phyloP scores from a whole-genome alignment of 1,140 invertebrate genomes.

The Drosophila ananassae region DNA sequence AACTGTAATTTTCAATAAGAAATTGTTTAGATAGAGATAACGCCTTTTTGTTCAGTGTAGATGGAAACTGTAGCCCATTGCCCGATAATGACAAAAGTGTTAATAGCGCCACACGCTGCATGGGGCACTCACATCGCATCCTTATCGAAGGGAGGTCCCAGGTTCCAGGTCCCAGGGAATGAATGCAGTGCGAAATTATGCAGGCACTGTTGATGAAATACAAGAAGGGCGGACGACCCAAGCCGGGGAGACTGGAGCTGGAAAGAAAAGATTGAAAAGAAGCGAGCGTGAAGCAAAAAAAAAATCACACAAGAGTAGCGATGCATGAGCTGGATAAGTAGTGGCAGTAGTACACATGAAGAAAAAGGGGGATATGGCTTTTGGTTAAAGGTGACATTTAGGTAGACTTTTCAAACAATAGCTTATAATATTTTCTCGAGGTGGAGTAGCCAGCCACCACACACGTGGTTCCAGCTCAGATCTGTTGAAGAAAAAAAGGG shows the following conservation, averaged over 20 bases:
- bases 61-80: slow-evolving; percentile 12
- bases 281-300: slow-evolving; percentile 9
- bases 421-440: not conserved
- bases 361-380: not conserved
- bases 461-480: slow-evolving; percentile 12
- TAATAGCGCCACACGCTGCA: slow-evolving; percentile 76
- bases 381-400: too few relatives aligned
- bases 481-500: slow-evolving; percentile 14
- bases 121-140: slow-evolving; percentile 39
- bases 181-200: slow-evolving; percentile 71
- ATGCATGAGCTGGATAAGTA: slow-evolving; percentile 42
- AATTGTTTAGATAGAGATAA: too few relatives aligned
- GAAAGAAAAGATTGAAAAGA: slow-evolving; percentile 52
- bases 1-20: too few relatives aligned
- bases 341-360: not conserved
- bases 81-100: slow-evolving; percentile 80
- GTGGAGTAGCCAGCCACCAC: slow-evolving; percentile 11
- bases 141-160: slow-evolving; percentile 11
- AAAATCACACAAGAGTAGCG: slow-evolving; percentile 28
- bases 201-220: slow-evolving; percentile 75
- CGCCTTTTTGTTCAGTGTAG: not conserved
- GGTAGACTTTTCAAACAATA: not conserved
- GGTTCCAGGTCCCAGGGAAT: slow-evolving; percentile 1
- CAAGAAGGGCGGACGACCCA: slow-evolving; percentile 32
- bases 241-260: slow-evolving; percentile 2